Percentiles rank a stretch among this genome's conserved stretches.
These are phyloP conservation scores for Diadophis punctatus DNA, from an alignment of 2,113 vertebrate genomes.

Conservation along the genomic window DNA sequence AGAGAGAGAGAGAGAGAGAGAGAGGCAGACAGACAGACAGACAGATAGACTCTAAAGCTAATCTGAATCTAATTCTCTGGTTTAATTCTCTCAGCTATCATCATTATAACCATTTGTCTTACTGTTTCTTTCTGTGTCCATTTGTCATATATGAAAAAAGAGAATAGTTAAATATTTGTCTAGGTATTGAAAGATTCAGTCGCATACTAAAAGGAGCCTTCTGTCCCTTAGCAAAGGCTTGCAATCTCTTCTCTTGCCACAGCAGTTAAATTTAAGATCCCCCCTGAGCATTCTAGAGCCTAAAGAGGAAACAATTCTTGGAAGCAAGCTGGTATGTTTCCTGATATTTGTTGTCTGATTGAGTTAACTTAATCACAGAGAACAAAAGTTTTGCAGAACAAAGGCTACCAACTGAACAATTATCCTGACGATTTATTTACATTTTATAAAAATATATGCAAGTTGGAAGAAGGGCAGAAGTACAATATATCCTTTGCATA, in stretches of 20 bases:
- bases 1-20: background rate
- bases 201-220: constrained; percentile 7
- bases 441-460: constrained; percentile 49
- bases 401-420: constrained; percentile 44
- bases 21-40: background rate
- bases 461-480: constrained; percentile 32
- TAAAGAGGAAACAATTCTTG: constrained; percentile 53
- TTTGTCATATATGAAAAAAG: constrained; percentile 3
- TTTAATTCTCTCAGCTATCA: background rate
- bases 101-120: background rate
- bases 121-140: constrained; percentile 27
- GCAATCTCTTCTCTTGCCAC: constrained; percentile 46
- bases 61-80: background rate
- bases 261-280: constrained; percentile 52
- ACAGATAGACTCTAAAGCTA: background rate
- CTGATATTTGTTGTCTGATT: constrained; percentile 57
- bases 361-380: constrained; percentile 56
- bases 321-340: constrained; percentile 55
- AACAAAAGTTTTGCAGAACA: constrained; percentile 56
- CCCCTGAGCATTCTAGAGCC: constrained; percentile 51
- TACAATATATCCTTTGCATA: constrained; percentile 37
- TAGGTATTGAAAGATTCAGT: background rate
- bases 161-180: background rate
- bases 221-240: constrained; percentile 44
- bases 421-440: constrained; percentile 58